These are phyloP conservation scores for Stegodyphus mimosarum DNA, from an alignment of 1,140 invertebrate genomes.

Conservation along the genomic window DNA sequence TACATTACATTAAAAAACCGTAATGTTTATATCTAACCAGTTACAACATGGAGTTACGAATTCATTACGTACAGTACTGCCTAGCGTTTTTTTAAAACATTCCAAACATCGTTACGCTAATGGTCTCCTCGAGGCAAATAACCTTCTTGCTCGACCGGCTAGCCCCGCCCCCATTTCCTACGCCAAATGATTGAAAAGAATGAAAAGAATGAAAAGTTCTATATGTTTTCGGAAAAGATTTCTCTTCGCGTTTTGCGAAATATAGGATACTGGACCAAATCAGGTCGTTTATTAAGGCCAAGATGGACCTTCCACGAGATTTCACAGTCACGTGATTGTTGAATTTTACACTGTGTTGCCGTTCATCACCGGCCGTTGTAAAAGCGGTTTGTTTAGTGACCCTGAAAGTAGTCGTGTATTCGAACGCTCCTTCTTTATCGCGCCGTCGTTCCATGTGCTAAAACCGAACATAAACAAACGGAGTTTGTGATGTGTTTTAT, in stretches of 20 bases:
- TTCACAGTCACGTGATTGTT: neutral
- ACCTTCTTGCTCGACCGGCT: slow-evolving; percentile 54
- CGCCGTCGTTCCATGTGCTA: too few species aligned
- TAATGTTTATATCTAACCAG: neutral
- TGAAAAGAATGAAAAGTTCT: neutral
- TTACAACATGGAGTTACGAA: neutral
- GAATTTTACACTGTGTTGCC: too few species aligned
- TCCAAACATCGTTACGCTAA: slow-evolving; percentile 19
- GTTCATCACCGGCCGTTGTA: too few species aligned
- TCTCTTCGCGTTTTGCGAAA: slow-evolving; percentile 3
- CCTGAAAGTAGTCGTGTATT: too few species aligned
- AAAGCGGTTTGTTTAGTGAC: too few species aligned
- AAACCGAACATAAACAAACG: too few species aligned
- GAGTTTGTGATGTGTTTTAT: too few species aligned
- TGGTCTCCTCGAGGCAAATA: slow-evolving; percentile 31
- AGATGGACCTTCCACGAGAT: slow-evolving; percentile 32
- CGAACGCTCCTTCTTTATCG: too few species aligned
- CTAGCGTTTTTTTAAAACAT: neutral
- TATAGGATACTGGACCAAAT: slow-evolving; percentile 17
- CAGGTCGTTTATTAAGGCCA: slow-evolving; percentile 42
- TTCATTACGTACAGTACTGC: neutral
- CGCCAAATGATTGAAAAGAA: neutral
- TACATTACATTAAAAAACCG: too few species aligned
- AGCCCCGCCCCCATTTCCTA: slow-evolving; percentile 16
- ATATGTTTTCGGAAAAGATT: slow-evolving; percentile 8